Evolutionary conservation across 2,797 vertebrate species (phyloP).

Genomic region (Syngnathus rostellatus): DNA sequence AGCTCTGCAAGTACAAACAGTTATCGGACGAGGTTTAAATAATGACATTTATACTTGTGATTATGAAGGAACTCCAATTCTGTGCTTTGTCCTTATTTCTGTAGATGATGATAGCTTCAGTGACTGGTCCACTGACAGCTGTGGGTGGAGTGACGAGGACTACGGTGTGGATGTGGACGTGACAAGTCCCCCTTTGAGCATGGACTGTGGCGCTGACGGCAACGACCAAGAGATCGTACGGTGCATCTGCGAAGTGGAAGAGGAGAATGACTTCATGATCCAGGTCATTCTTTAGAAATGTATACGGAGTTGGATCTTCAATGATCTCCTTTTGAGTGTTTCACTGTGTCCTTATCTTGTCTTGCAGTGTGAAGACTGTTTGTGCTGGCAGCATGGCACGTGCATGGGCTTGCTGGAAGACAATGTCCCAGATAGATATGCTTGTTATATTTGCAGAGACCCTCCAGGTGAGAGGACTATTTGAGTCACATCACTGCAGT

Average conservation of each 20-base stretch:
- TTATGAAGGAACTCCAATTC: not conserved
- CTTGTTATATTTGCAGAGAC: slow-evolving; percentile 92
- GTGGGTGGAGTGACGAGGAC: slow-evolving; percentile 91
- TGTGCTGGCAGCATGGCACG: slow-evolving; percentile 96
- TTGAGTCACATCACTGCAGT: not conserved
- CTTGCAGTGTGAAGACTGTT: slow-evolving; percentile 91
- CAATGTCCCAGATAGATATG: slow-evolving; percentile 89
- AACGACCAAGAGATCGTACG: slow-evolving; percentile 84
- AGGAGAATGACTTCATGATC: slow-evolving; percentile 98
- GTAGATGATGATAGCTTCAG: slow-evolving; percentile 87
- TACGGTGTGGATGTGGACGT: slow-evolving; percentile 78
- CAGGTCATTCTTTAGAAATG: slow-evolving; percentile 66
- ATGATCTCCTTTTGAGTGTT: not conserved
- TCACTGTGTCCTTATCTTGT: slow-evolving; percentile 7
- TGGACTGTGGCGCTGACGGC: slow-evolving; percentile 71
- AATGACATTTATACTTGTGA: not conserved
- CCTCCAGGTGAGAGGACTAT: slow-evolving; percentile 79
- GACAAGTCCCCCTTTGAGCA: slow-evolving; percentile 79
- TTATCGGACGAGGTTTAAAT: not conserved
- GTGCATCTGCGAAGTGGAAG: slow-evolving; percentile 90
- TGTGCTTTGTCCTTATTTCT: not conserved
- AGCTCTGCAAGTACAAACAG: not conserved
- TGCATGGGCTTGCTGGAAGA: slow-evolving; percentile 96
- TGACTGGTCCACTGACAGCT: slow-evolving; percentile 88
- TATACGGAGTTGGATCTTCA: not conserved